Evolutionary conservation across 2,113 vertebrate species (phyloP), one percentile per base, ranked within the genome.

Genomic region (Steatornis caripensis): DNA sequence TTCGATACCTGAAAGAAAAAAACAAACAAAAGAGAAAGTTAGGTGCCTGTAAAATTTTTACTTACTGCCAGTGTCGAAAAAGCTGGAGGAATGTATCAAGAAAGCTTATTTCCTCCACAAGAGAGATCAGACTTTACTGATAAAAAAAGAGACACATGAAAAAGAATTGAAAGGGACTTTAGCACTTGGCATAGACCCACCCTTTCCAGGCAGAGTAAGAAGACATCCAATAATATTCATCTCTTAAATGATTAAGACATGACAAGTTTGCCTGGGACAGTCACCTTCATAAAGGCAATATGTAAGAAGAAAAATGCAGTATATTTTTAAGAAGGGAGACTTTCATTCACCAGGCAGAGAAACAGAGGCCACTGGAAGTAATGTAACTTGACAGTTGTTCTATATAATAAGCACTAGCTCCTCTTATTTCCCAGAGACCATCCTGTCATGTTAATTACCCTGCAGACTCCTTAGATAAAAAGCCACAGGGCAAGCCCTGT

Each of bases 1-100:
- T 86, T 95, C 98, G 98, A 98, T 99, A 99, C 81, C 99, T 99
- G 90, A 54, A 53, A 53, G 29, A n/a, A 88, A 84, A 75, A 34
- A 89, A 19, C 8, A 90, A 93, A 65, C 4, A 85, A 23, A 91
- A 89, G 10, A 30, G 18, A 81, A 87, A 51, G 9, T 81, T 62
- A 90, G 41, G 29, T 76, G n/a, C 17, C 89, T 79, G 21, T n/a
- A 57, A 34, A 79, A 77, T 60, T 69, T 81, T 72, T 84, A 77
- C 32, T 58, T 30, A 7, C 20, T 46, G 41, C 12, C 37, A 79
- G 13, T 21, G 18, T 11, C 57, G 46, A 78, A 68, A 88, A 82
- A 65, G 6, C 21, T 60, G 34, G 29, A 66, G 22, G 15, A 66
- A 57, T 9, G 1, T 49, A 48, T 57, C 53, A 87, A 51, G 71